Evolutionary conservation across 2,888 invertebrate genomes (phyloP).

Genomic region (Cerastis leucographa): DNA sequence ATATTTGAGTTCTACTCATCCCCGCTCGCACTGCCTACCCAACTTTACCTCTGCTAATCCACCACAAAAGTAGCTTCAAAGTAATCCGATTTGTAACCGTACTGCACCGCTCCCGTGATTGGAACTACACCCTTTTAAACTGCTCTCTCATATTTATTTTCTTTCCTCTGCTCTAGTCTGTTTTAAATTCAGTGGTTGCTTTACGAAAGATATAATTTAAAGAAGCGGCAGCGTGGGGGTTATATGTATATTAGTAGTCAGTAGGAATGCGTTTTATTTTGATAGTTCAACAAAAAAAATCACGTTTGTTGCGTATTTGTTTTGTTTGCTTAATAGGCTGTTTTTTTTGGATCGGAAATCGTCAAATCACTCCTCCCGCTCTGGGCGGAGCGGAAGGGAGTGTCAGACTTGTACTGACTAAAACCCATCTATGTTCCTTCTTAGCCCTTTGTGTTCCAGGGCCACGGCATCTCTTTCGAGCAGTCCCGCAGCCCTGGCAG

Average conservation of each 20-base stretch:
- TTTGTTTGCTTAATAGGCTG: not conserved
- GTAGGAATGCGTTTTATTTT: not conserved
- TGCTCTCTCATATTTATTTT: slow-evolving; percentile 31
- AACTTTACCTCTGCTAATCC: slow-evolving; percentile 64
- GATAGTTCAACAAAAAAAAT: not conserved
- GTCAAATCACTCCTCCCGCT: too few species aligned
- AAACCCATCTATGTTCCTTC: too few species aligned
- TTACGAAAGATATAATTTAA: not conserved
- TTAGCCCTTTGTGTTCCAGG: too few species aligned
- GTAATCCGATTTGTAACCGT: slow-evolving; percentile 74
- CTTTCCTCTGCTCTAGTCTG: not conserved
- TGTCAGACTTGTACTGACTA: too few species aligned
- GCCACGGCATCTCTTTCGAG: too few species aligned
- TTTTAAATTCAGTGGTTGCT: slow-evolving; percentile 13
- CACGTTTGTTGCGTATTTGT: not conserved
- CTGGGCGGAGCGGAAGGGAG: too few species aligned
- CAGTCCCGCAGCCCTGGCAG: too few species aligned
- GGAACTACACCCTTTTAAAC: slow-evolving; percentile 61
- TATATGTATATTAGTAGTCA: not conserved
- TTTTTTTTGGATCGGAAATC: too few species aligned
- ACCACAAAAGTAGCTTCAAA: slow-evolving; percentile 66
- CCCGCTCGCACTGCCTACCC: slow-evolving; percentile 25
- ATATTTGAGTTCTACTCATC: not conserved
- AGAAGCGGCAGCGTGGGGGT: not conserved
- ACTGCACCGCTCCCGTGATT: slow-evolving; percentile 61